Base-by-base conservation (phyloP, 2,888 invertebrate species). In the Candidula unifasciata region DNA sequence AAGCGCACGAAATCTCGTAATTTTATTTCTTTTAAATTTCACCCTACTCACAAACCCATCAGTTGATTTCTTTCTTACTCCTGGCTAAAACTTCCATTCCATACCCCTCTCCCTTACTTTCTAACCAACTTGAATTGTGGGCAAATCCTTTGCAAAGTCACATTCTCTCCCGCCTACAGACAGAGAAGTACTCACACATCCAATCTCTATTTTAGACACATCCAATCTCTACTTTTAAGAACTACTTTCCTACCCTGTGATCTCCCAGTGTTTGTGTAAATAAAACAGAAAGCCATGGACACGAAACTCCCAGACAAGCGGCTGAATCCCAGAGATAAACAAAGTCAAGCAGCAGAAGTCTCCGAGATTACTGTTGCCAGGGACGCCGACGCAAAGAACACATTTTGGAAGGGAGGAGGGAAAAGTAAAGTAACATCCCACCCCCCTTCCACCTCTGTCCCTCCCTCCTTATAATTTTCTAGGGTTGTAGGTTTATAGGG, bases 241-340 rank as follows among this genome's bases (percentile, higher is more conserved):
- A 27, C 66, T 27, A 27, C n/a, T 66, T 66, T 44, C 27, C 27
- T 66, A 66, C n/a, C 66, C 66, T 66, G 8, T 24, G 66, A 66
- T 10, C 66, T 24, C 27, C 6, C 27, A n/a, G 66, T 66, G 66
- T 66, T 66, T 66, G 66, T 66, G 66, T 27, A 66, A 66, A 66
- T 66, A 66, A n/a, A n/a, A 60, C 24, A 18, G 68, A 33, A 68
- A 68, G 13, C 35, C 18, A 27, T 18, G 33, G 33, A 3, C 68
- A 68, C 33, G 33, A 3, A 68, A 35, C 33, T 68, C 33, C 68
- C 21, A 30, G 68, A 33, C 30, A 68, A 68, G 33, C 33, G 68
- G 68, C 68, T 68, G 68, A 33, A 33, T 68, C 68, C 10, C 30
- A 33, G 68, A 68, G 35, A 35, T 66, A 68, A 68, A 68, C 33